Base-by-base conservation (phyloP, 2,888 invertebrate species). In the Arenicola marina region DNA sequence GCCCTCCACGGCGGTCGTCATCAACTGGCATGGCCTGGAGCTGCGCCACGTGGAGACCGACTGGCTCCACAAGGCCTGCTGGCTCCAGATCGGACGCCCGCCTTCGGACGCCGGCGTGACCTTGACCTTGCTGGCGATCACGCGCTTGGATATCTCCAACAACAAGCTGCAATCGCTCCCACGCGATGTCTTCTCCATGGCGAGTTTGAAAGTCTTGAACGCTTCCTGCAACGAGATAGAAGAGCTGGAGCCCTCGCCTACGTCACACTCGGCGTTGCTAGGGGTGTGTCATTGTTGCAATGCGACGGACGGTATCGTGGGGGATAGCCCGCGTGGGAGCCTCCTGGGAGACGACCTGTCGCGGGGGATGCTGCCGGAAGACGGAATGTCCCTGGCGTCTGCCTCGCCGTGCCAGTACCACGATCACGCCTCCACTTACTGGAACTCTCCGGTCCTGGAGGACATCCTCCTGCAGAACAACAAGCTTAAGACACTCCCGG, bases 121-220 rank as follows among this genome's bases (percentile, higher is more conserved):
- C 87, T 86, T 69, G 46, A 89, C 92, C 0, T 85, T 95, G n/a
- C 91, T 90, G 76, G 95, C 96, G 0, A 90, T 99, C 63, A 99
- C 98, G 0, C 87, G 96, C 44, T 86, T 98, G 31, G 98, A 99
- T 83, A 87, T 98, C 46, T 95, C 96, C 4, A 90, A 91, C 79
- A 99, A 98, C 84, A 89, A 90, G 63, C 86, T 99, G 56, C 87
- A 89, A 0, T 86, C 87, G 31, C 83, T 98, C 72, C 98, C 98
- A 0, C 84, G 89, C 0, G 89, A 90, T 61, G 86, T 98, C 54
- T 95, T 97, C 81, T 89, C 91, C 45, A 67, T 81, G 33, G 77
- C 76, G 3, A 90, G 91, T 33, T 83, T 97, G 59, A 93, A 94
- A 76, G 94, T 95, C 77, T 84, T 98, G 32, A 93, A 93, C 77